A percentile compares a stretch with the other conserved stretches of the same genome.
These are phyloP conservation scores for Stegostoma tigrinum DNA, from an alignment of 2,113 vertebrate species.

Conservation along the genomic window DNA sequence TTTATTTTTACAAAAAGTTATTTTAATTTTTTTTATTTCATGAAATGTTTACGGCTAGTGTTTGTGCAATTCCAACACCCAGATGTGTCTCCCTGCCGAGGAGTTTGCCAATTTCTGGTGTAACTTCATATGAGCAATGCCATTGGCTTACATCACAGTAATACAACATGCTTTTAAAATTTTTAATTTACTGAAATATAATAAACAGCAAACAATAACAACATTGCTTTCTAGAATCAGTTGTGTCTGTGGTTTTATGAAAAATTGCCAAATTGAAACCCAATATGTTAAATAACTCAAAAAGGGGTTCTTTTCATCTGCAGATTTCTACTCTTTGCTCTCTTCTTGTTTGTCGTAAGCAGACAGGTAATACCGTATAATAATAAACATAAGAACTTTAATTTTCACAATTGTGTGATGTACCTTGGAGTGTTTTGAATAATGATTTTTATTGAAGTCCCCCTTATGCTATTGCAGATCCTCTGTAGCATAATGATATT, in stretches of 20 bases:
- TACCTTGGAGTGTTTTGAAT: neutral
- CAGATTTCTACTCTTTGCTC: neutral
- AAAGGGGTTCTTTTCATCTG: neutral
- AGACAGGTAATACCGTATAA: neutral
- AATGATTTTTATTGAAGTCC: neutral
- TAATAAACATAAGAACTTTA: neutral
- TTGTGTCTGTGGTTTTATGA: neutral
- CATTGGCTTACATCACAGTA: neutral
- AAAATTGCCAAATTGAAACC: neutral
- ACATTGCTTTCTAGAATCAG: neutral
- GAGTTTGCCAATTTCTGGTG: too few species aligned
- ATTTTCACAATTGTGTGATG: neutral
- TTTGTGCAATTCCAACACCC: too few species aligned
- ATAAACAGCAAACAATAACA: neutral
- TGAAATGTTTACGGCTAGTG: too few species aligned
- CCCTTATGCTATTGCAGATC: neutral
- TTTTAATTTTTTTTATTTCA: too few species aligned
- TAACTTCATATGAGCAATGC: neutral
- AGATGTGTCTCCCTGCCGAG: too few species aligned
- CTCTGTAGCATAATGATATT: neutral
- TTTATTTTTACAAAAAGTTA: too few species aligned
- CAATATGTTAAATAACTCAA: neutral
- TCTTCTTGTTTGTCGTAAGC: neutral
- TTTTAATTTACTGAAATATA: neutral
- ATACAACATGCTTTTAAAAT: neutral